phyloP scores from a whole-genome alignment of 1,140 invertebrate genomes.

The Brachionus calyciflorus region DNA sequence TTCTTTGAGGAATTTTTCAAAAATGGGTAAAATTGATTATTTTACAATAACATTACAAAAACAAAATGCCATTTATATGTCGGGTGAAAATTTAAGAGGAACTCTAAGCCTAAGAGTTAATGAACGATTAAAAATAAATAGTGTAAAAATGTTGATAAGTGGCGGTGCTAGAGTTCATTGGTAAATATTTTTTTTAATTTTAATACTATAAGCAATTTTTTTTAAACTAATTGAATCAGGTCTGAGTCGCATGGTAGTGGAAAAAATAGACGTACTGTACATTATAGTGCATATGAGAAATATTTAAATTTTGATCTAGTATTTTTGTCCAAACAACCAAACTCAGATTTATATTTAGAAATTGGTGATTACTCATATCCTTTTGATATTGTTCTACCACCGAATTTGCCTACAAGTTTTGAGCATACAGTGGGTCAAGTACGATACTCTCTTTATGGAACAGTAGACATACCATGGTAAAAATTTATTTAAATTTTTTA shows the following conservation, averaged over 20 bases:
- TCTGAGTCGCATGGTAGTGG: constrained; percentile 11
- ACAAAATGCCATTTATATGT: background rate
- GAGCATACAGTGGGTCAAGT: constrained; percentile 61
- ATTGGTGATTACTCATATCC: constrained; percentile 61
- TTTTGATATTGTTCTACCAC: constrained; percentile 61
- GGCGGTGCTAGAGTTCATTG: constrained; percentile 30
- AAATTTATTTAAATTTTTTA: background rate
- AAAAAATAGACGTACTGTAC: background rate
- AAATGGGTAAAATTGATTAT: constrained; percentile 43
- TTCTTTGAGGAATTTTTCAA: background rate
- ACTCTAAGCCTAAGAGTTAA: constrained; percentile 13
- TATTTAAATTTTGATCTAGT: background rate
- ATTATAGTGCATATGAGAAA: constrained; percentile 13
- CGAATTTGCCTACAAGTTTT: constrained; percentile 62
- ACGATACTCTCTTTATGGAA: constrained; percentile 60
- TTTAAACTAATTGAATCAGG: constrained; percentile 1
- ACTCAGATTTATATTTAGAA: constrained; percentile 38
- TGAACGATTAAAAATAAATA: constrained; percentile 40
- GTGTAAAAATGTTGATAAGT: constrained; percentile 15
- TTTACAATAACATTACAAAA: constrained; percentile 29
- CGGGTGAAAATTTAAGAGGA: constrained; percentile 22
- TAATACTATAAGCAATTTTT: no score
- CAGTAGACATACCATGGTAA: constrained; percentile 57
- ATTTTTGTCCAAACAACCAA: background rate
- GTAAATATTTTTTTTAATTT: background rate